These are phyloP conservation scores for Eupithecia pulchellata DNA, from an alignment of 2,888 invertebrate species.

Conservation along the genomic window DNA sequence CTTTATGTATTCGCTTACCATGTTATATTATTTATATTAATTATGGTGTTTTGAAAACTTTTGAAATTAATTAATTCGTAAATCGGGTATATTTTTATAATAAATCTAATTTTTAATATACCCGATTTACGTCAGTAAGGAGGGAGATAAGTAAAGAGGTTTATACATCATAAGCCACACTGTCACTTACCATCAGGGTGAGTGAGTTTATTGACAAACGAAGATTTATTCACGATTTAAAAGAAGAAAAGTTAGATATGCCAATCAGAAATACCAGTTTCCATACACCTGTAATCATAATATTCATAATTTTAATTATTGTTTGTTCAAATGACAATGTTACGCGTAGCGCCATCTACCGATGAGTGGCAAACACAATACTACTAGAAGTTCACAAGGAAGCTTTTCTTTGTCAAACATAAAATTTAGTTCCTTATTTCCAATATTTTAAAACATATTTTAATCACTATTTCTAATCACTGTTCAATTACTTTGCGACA, in stretches of 20 bases:
- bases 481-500: neutral
- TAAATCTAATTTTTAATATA: too few species aligned
- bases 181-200: too few species aligned
- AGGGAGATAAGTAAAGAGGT: too few species aligned
- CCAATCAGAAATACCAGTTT: too few species aligned
- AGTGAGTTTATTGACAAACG: too few species aligned
- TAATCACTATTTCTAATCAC: neutral
- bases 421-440: neutral
- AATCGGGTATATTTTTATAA: too few species aligned
- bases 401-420: neutral
- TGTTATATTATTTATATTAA: neutral
- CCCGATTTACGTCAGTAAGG: too few species aligned
- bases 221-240: too few species aligned
- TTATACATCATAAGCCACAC: too few species aligned
- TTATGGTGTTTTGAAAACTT: neutral
- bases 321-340: neutral
- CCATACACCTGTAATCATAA: too few species aligned
- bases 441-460: neutral
- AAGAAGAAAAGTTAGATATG: too few species aligned
- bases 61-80: too few species aligned
- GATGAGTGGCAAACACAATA: conserved; percentile 61
- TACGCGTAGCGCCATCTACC: conserved; percentile 68
- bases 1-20: neutral
- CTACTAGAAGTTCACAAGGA: neutral
- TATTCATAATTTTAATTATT: neutral